Base-by-base conservation (phyloP, 2,113 vertebrate genomes). In the Trichechus manatus region DNA sequence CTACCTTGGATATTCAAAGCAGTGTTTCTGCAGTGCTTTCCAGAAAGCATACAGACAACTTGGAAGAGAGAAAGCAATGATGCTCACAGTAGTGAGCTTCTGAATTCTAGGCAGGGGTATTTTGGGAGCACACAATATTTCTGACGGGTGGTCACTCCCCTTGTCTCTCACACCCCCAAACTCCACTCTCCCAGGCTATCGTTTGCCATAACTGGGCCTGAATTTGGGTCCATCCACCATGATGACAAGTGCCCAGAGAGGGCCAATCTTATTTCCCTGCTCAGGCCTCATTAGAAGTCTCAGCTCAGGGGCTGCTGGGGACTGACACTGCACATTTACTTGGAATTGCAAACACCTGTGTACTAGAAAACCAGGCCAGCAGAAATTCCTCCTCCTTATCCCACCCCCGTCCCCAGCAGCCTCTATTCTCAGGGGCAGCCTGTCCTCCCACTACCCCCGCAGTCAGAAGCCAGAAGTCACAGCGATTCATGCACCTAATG, bases 281-380 rank as follows among this genome's bases (percentile, higher is more conserved):
- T 93, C 96, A 88, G 77, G 3, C 87, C 66, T 91, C 92, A 96
- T 97, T 94, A 82, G 23, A 93, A 92, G 87, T 70, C 97, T 94
- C 96, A 88, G 94, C 83, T 92, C 96, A 97, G 72, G 59, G 86
- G 90, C 84, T 85, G 84, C 94, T 44, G 85, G 78, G 90, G 63
- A 29, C 96, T 97, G 96, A 97, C 96, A 91, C 81, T 85, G 95
- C 96, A 97, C 85, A 95, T 97, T 98, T 96, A 96, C 95, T 97
- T 88, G 90, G 80, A 96, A 94, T 61, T 78, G 85, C 97, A 96
- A 90, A 96, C 97, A 98, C 96, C 97, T 98, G 96, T 97, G 96
- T 77, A 75, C 96, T 93, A 64, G 97, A 90, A 97, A 96, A 95
- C 92, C 96, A 96, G 95, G 94, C 96, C 95, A 97, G 92, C 89